phyloP scores from a whole-genome alignment of 2,888 invertebrate genomes.

The Synergus gifuensis region DNA sequence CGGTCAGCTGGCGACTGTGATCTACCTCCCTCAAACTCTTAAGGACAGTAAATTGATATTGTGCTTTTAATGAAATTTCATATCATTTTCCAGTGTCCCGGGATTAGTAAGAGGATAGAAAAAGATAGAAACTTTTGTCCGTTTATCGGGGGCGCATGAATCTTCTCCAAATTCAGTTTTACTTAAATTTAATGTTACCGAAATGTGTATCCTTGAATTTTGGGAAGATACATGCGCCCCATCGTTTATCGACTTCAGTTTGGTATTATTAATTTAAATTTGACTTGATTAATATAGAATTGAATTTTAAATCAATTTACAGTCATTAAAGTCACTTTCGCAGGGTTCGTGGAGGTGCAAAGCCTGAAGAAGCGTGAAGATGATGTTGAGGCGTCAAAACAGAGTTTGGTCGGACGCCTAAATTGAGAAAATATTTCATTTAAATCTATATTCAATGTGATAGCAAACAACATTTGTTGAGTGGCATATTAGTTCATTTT shows the following conservation, averaged over 20 bases:
- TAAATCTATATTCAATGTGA: background rate
- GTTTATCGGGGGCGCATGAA: too few relatives aligned
- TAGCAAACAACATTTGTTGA: background rate
- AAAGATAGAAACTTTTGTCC: too few relatives aligned
- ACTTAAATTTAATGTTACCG: too few relatives aligned
- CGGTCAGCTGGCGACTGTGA: constrained; percentile 11
- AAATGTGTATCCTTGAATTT: background rate
- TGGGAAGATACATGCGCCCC: background rate
- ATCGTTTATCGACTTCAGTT: too few relatives aligned
- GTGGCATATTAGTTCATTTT: background rate
- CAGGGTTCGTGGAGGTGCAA: constrained; percentile 15
- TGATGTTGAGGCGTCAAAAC: background rate
- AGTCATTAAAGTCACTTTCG: background rate
- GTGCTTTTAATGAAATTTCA: background rate
- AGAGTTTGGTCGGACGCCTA: background rate
- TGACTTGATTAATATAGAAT: background rate
- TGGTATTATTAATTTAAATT: background rate
- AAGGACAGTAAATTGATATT: constrained; percentile 4
- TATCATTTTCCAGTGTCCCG: too few relatives aligned
- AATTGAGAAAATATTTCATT: background rate
- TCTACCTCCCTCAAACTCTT: constrained; percentile 19
- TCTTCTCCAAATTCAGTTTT: too few relatives aligned
- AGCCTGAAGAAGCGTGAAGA: constrained; percentile 30
- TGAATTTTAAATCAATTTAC: background rate
- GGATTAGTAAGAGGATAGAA: too few relatives aligned